Conservation (phyloP, 1,140 invertebrate species). For the Aphelenchoides fujianensis region DNA sequence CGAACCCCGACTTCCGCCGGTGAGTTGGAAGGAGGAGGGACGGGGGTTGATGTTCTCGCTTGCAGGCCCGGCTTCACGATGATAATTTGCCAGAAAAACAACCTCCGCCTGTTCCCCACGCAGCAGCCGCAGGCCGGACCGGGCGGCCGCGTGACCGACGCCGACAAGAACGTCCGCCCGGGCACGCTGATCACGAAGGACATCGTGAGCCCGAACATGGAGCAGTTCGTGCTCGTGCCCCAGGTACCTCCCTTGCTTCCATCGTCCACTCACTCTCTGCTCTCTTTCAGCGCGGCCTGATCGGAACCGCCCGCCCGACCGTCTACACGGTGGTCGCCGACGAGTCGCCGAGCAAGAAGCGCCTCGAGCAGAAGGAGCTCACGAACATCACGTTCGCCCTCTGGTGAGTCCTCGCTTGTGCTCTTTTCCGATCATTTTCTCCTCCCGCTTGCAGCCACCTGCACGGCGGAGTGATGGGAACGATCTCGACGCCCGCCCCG, state of each 20-base stretch:
- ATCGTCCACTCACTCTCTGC: background rate
- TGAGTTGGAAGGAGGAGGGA: too few relatives aligned
- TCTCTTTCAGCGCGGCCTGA: background rate
- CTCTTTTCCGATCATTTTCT: too few relatives aligned
- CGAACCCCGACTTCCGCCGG: background rate
- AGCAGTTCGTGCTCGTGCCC: background rate
- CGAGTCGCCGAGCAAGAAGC: background rate
- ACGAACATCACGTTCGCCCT: background rate
- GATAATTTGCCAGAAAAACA: background rate
- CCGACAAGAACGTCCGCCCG: background rate
- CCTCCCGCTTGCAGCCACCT: too few relatives aligned
- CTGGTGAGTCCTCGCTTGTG: too few relatives aligned
- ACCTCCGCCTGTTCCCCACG: background rate
- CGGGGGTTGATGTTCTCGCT: too few relatives aligned
- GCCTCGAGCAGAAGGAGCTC: background rate
- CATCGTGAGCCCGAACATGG: background rate
- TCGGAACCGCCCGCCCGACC: slow-evolving; percentile 3
- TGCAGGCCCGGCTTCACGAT: background rate
- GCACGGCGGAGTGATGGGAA: background rate
- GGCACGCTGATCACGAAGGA: background rate
- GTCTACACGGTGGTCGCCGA: background rate
- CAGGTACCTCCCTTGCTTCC: background rate
- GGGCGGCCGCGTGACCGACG: background rate
- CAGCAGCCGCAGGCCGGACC: background rate
- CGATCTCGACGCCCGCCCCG: background rate